Base-by-base conservation (phyloP, 2,888 invertebrate species). In the Lasioglossum villosulum region DNA sequence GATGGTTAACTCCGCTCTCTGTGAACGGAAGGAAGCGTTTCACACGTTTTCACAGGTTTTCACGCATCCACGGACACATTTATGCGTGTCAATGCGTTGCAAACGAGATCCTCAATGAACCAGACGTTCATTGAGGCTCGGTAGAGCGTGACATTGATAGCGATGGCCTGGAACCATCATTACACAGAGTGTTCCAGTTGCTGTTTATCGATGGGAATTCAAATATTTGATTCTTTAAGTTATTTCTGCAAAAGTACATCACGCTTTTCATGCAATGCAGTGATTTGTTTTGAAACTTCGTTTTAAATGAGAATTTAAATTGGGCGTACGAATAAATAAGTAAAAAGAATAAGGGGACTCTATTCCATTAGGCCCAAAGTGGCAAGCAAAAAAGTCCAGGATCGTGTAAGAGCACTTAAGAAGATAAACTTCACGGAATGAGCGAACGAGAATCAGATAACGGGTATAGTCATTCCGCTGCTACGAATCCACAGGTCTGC, bases 31-130 rank as follows among this genome's bases (percentile, higher is more conserved):
- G 70, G 70, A 80, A 80, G 59, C 56, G 66, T 73, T 70, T 82
- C 73, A 68, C 76, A 76, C 27, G 52, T 52, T 52, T 63, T 79
- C 79, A 30, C 79, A 30, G 19, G n/a, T 80, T 75, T 80, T 75
- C 79, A 79, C 66, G 75, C 75, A 23, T 80, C 63, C 66, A n/a
- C 66, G 80, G 39, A 23, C 75, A 16, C 39, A n/a, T 39, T 52
- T 80, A 66, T n/a, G 30, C n/a, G 39, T 30, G 66, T 66, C 66
- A 34, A 66, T 19, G 66, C 30, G 59, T 59, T 16, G 59, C 27
- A 59, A 59, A 59, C 59, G 34, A 34, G 66, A 66, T 66, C 27
- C 59, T 27, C 66, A 8, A 19, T 66, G 66, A 66, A 34, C 66
- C 66, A 30, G 66, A 66, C 30, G 19, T 34, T 34, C 30, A 66